These are phyloP conservation scores for Gobionotothen gibberifrons DNA, from an alignment of 2,797 vertebrate species.

Conservation along the genomic window DNA sequence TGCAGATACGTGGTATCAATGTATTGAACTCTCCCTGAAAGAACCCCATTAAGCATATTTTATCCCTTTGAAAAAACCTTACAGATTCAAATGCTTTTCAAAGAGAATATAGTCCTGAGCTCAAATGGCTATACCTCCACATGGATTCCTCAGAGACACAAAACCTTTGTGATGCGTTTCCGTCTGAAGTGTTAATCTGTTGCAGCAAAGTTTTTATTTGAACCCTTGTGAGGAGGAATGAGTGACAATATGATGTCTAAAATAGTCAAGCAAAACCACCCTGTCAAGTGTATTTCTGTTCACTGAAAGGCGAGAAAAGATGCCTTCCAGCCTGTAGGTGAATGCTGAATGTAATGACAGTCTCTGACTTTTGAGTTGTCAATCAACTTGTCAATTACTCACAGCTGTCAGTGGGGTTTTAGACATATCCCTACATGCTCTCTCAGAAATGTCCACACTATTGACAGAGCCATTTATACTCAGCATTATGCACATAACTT, in stretches of 20 bases:
- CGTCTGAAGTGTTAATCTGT: slow-evolving; percentile 43
- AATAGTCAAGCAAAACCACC: slow-evolving; percentile 23
- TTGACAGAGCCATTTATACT: slow-evolving; percentile 27
- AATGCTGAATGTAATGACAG: slow-evolving; percentile 49
- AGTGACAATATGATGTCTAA: slow-evolving; percentile 33
- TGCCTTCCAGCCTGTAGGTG: slow-evolving; percentile 43
- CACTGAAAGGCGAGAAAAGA: slow-evolving; percentile 15
- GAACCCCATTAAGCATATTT: background rate
- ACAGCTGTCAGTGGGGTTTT: slow-evolving; percentile 30
- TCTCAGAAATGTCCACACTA: slow-evolving; percentile 14
- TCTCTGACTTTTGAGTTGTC: slow-evolving; percentile 61
- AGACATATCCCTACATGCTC: slow-evolving; percentile 38
- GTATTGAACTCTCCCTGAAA: background rate
- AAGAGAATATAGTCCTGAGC: slow-evolving; percentile 12
- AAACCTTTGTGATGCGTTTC: slow-evolving; percentile 12
- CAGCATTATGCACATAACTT: slow-evolving; percentile 13
- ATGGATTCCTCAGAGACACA: slow-evolving; percentile 9
- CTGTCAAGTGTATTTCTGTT: slow-evolving; percentile 43
- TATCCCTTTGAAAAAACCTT: slow-evolving; percentile 16
- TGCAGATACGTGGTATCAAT: background rate
- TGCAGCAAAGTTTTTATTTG: slow-evolving; percentile 38
- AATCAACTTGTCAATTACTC: slow-evolving; percentile 70
- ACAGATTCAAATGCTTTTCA: slow-evolving; percentile 21
- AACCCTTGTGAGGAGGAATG: slow-evolving; percentile 13
- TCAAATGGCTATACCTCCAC: slow-evolving; percentile 11